A percentile compares a stretch with the other conserved stretches of the same genome.
Conservation (phyloP, 2,888 invertebrate genomes). For the Eupithecia tripunctaria region DNA sequence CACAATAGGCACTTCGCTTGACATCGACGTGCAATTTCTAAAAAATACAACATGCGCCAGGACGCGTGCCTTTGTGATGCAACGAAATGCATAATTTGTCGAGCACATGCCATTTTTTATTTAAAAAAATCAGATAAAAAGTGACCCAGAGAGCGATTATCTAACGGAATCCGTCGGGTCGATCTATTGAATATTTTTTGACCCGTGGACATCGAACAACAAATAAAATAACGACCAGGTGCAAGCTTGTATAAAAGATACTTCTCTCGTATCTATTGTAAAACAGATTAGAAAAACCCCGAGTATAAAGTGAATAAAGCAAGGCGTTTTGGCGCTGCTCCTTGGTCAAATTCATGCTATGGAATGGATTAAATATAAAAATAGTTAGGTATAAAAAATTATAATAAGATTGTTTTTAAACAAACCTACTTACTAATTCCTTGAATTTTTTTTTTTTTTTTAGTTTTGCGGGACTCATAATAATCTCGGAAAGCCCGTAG, state of each 20-base stretch:
- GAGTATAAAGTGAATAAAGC: constrained; percentile 3
- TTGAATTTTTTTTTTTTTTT: no score
- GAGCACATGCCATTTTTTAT: constrained; percentile 80
- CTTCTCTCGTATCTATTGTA: constrained; percentile 52
- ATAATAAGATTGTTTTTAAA: not conserved
- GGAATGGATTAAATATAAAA: no score
- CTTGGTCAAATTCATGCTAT: not conserved
- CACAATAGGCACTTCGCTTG: constrained; percentile 68
- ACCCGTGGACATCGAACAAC: constrained; percentile 75
- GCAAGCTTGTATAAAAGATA: constrained; percentile 69
- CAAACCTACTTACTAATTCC: no score
- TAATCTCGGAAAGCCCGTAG: no score
- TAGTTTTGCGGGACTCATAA: no score
- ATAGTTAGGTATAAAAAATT: not conserved
- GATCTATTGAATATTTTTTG: constrained; percentile 77
- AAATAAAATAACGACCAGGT: constrained; percentile 76
- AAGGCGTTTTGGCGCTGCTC: not conserved
- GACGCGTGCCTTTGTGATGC: constrained; percentile 74
- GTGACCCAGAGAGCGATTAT: constrained; percentile 75
- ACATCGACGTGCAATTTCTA: constrained; percentile 72
- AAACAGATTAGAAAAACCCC: constrained; percentile 31
- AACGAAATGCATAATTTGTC: constrained; percentile 81
- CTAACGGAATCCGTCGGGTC: constrained; percentile 75
- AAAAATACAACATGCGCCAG: constrained; percentile 64
- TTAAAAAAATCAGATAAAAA: constrained; percentile 65